A percentile compares a stretch with the other conserved stretches of the same genome.
These are phyloP conservation scores for Congeria kusceri DNA, from an alignment of 2,888 invertebrate genomes.

Conservation along the genomic window DNA sequence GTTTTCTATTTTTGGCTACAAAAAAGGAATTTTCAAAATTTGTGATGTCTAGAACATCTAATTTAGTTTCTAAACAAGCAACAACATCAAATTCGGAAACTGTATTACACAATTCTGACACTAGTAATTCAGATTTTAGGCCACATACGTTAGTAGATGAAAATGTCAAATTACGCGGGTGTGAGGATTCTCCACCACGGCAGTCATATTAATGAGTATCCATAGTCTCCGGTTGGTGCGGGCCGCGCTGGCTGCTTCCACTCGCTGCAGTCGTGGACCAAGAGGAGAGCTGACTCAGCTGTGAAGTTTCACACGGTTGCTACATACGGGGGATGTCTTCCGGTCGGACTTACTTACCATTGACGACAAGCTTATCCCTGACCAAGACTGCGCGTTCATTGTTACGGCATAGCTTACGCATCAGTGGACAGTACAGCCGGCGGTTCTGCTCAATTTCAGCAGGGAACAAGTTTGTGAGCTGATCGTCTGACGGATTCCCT, in stretches of 20 bases:
- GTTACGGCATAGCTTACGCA: neutral
- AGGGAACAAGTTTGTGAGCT: neutral
- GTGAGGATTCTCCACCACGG: neutral
- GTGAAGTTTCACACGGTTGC: neutral
- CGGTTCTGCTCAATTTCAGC: slow-evolving; percentile 2
- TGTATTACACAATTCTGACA: slow-evolving; percentile 2
- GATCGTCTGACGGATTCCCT: neutral
- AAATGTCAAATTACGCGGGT: neutral
- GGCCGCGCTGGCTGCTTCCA: too few relatives aligned
- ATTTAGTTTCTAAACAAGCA: too few relatives aligned
- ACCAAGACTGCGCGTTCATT: neutral
- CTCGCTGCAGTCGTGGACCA: too few relatives aligned
- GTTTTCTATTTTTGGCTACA: too few relatives aligned
- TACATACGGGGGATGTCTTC: neutral
- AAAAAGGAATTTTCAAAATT: too few relatives aligned
- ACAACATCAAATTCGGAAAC: neutral
- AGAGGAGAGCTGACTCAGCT: too few relatives aligned
- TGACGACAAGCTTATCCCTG: slow-evolving; percentile 2
- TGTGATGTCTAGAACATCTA: too few relatives aligned
- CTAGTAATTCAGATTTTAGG: neutral
- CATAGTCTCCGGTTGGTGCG: too few relatives aligned
- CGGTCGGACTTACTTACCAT: neutral
- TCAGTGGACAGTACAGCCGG: neutral
- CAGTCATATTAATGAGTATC: neutral
- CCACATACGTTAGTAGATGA: slow-evolving; percentile 5